phyloP scores from a whole-genome alignment of 2,113 vertebrate species.

The Actinemys pallida region DNA sequence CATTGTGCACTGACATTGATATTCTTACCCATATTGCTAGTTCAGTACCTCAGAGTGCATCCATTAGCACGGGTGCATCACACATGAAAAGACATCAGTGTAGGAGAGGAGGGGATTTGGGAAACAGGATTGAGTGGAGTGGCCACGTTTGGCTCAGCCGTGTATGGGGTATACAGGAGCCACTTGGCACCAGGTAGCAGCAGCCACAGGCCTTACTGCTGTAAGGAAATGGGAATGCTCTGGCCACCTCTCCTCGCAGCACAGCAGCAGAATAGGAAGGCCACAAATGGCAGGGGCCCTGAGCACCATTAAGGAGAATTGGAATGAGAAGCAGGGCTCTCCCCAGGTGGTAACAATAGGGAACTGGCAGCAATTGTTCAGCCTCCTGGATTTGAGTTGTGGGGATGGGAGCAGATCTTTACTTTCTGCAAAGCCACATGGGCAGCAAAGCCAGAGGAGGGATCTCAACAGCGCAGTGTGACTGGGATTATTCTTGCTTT shows the following conservation, averaged over 20 bases:
- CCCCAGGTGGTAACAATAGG: not conserved
- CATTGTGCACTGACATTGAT: not conserved
- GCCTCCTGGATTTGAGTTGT: not conserved
- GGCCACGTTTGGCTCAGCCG: not conserved
- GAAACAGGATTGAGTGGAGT: not conserved
- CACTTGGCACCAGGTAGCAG: not conserved
- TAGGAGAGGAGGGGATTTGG: not conserved
- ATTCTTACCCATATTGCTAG: not conserved
- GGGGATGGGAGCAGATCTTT: not conserved
- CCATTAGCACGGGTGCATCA: no score
- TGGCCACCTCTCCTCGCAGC: not conserved
- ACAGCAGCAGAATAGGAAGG: not conserved
- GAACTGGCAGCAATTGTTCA: not conserved
- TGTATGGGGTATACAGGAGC: not conserved
- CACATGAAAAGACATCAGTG: not conserved
- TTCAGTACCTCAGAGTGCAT: not conserved
- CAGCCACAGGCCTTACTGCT: not conserved
- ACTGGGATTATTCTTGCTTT: not conserved
- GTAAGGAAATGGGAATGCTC: not conserved
- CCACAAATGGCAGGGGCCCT: not conserved
- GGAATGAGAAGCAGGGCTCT: not conserved
- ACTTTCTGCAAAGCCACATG: not conserved
- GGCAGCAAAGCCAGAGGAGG: not conserved
- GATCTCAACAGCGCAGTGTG: not conserved
- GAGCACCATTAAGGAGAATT: not conserved